A percentile compares a stretch with the other conserved stretches of the same genome.
phyloP scores from a whole-genome alignment of 2,113 vertebrate genomes.

The Pagrus major region DNA sequence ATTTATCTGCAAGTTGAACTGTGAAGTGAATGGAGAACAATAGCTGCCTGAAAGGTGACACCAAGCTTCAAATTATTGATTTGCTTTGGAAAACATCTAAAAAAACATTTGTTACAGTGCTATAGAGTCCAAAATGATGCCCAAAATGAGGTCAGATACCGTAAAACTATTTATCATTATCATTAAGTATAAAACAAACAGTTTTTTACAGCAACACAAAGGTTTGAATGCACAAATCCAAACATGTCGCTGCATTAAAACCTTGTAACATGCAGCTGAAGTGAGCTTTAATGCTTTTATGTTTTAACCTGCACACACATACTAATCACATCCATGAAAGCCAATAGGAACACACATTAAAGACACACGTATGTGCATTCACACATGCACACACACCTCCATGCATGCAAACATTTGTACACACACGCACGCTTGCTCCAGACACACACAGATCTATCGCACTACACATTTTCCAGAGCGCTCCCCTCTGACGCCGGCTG shows the following conservation, averaged over 20 bases:
- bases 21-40: not conserved
- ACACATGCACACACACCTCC: not conserved
- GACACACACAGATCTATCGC: slow-evolving; percentile 19
- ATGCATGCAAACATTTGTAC: not conserved
- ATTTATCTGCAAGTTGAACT: not conserved
- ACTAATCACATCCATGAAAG: not conserved
- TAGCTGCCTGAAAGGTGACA: not conserved
- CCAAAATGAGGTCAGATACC: too few species aligned
- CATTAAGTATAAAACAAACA: too few species aligned
- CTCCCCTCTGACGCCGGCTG: slow-evolving; percentile 53
- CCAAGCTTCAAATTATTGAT: too few species aligned
- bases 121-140: too few species aligned
- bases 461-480: slow-evolving; percentile 44
- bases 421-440: slow-evolving; percentile 18
- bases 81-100: too few species aligned
- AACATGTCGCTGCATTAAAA: not conserved
- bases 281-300: not conserved
- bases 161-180: too few species aligned
- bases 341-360: not conserved
- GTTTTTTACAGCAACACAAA: not conserved
- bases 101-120: too few species aligned
- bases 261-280: not conserved
- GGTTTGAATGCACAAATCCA: not conserved
- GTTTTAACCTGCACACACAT: slow-evolving; percentile 6
- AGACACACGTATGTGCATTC: not conserved